These are phyloP conservation scores for Corythaixoides concolor DNA, from an alignment of 2,113 vertebrate genomes.

Conservation along the genomic window DNA sequence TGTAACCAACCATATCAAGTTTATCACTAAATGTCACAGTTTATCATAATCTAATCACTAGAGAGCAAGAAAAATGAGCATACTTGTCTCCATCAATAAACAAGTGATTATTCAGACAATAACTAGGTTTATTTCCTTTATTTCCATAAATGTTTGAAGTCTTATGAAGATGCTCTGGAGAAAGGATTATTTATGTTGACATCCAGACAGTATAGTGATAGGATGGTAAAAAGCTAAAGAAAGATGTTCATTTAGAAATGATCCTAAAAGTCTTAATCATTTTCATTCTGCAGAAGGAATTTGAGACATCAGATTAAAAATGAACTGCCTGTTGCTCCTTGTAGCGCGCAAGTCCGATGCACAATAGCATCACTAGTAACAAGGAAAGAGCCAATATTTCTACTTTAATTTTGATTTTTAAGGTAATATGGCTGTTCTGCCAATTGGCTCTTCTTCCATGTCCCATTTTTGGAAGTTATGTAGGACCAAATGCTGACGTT, in stretches of 20 bases:
- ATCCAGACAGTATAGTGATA: neutral
- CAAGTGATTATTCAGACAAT: constrained; percentile 59
- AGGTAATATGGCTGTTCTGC: neutral
- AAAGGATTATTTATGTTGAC: constrained; percentile 49
- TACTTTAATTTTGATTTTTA: neutral
- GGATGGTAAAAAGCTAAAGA: neutral
- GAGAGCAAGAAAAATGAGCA: constrained; percentile 42
- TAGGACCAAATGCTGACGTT: neutral
- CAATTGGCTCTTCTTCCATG: neutral
- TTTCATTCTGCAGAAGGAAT: constrained; percentile 12
- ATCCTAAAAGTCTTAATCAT: neutral
- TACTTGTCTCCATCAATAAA: constrained; percentile 61
- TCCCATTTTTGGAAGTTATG: neutral
- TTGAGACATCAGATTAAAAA: neutral
- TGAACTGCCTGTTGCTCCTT: neutral
- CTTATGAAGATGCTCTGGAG: constrained; percentile 32
- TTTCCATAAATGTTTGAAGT: constrained; percentile 41
- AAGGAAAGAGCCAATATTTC: neutral
- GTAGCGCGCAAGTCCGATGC: neutral
- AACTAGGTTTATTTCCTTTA: constrained; percentile 63
- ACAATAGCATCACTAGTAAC: neutral
- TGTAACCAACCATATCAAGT: constrained; percentile 54
- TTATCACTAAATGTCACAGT: constrained; percentile 61
- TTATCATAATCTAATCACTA: constrained; percentile 64
- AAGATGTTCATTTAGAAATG: constrained; percentile 20